Evolutionary conservation across 2,113 vertebrate genomes (phyloP).

Genomic region (Shinisaurus crocodilurus): DNA sequence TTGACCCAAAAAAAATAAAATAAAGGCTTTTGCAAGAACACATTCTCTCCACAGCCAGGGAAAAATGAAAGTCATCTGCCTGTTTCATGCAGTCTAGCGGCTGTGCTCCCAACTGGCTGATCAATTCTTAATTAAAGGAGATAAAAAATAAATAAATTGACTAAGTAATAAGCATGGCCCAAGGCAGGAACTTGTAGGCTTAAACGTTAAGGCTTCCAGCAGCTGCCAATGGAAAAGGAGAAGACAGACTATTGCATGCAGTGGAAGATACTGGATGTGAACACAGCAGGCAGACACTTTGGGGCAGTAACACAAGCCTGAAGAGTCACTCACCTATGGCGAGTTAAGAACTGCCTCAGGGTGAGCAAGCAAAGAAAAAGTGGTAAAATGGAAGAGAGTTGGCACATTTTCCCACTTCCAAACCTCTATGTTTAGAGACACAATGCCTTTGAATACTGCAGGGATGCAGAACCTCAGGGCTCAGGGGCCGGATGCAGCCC

Average conservation of each 20-base stretch:
- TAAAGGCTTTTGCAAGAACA: neutral
- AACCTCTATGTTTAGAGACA: neutral
- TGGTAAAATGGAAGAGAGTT: neutral
- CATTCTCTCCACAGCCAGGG: neutral
- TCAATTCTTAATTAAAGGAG: constrained; percentile 15
- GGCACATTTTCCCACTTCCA: neutral
- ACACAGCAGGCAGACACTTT: neutral
- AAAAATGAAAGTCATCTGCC: constrained; percentile 17
- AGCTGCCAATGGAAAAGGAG: neutral
- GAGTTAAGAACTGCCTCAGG: too few relatives aligned
- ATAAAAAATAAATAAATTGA: constrained; percentile 32
- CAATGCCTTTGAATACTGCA: neutral
- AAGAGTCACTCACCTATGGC: neutral
- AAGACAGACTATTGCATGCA: neutral
- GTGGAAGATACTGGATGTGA: neutral
- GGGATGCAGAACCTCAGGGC: too few relatives aligned
- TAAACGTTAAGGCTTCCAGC: neutral
- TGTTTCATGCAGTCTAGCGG: constrained; percentile 17
- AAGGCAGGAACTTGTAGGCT: neutral
- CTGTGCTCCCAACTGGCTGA: neutral
- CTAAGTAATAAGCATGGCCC: neutral
- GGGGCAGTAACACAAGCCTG: too few relatives aligned
- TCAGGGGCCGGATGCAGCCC: too few relatives aligned
- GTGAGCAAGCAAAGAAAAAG: neutral
- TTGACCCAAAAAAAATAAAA: constrained; percentile 5